Conservation (phyloP, 1,140 invertebrate species). For the Microplitis demolitor region DNA sequence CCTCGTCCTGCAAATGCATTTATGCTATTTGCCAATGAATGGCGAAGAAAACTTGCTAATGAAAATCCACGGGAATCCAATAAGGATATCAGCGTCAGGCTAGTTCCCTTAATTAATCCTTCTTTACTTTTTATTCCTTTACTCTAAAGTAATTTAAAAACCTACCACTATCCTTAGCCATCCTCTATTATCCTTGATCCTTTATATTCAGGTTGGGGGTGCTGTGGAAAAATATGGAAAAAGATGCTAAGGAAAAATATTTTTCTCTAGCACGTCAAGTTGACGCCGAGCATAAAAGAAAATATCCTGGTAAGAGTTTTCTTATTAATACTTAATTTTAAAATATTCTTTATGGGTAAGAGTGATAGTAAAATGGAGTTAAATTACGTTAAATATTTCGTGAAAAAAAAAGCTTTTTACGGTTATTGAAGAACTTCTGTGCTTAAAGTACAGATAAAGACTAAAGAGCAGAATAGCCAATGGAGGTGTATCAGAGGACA, state of each 20-base stretch:
- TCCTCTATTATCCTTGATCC: constrained; percentile 19
- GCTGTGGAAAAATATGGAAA: constrained; percentile 64
- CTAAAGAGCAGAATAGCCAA: background rate
- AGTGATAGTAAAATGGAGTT: no score
- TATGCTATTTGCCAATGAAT: constrained; percentile 71
- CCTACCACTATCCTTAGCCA: background rate
- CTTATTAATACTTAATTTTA: no score
- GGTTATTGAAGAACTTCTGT: background rate
- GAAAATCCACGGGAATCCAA: constrained; percentile 67
- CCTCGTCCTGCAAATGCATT: constrained; percentile 70
- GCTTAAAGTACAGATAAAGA: background rate
- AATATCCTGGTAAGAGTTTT: constrained; percentile 64
- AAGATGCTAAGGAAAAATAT: constrained; percentile 64
- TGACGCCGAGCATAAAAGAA: constrained; percentile 67
- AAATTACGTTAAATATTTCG: no score
- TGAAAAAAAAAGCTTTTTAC: no score
- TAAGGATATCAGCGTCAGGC: constrained; percentile 68
- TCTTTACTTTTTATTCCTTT: background rate
- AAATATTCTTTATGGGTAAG: no score
- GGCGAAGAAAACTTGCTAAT: constrained; percentile 64
- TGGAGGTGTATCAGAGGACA: background rate
- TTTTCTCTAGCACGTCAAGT: constrained; percentile 65
- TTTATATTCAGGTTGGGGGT: constrained; percentile 54
- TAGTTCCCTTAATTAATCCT: constrained; percentile 29
- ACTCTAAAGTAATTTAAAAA: background rate